Evolutionary conservation across 2,888 invertebrate species (phyloP), one percentile per base, ranked within the genome.

Genomic region (Lucinisca nassula): DNA sequence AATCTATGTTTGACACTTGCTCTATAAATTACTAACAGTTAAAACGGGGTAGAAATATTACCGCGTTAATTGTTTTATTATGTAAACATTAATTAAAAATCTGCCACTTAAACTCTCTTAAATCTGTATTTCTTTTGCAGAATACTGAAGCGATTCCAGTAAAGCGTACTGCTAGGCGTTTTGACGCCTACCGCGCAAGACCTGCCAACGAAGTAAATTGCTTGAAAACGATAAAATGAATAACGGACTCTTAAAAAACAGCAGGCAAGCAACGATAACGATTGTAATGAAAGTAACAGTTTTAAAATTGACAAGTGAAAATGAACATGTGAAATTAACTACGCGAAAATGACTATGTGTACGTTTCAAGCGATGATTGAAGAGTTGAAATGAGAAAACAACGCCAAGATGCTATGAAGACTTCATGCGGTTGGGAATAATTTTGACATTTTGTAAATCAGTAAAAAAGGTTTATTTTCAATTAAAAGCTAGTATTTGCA

Each of bases 71-170:
- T 85, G 72, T 55, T 55, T 78, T 85, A 82, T 90, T 83, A 87
- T 80, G 85, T 90, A 90, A 90, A 90, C 89, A 90, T 90, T 90
- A 90, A 90, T 90, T 90, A 90, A 87, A 90, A 87, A 81, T 82
- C 79, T 73, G 80, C 86, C 82, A 78, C 82, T 87, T 87, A 81
- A 87, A 67, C 80, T 84, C 58, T 81, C 75, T 77, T 51, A 74
- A 81, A 75, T 27, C 75, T 67, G 67, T 67, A 67, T 35, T 67
- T 32, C 67, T 35, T 67, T 35, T 17, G 35, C 67, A 67, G 24
- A 67, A 45, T 45, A 12, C n/a, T n/a, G n/a, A n/a, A n/a, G n/a
- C n/a, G n/a, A n/a, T n/a, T n/a, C n/a, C 45, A 17, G 45, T 17
- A 45, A n/a, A 61, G 14, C 8, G 12, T 24, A 61, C 30, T n/a